Base-by-base conservation (phyloP, 2,888 invertebrate genomes). In the Cenopis cana region DNA sequence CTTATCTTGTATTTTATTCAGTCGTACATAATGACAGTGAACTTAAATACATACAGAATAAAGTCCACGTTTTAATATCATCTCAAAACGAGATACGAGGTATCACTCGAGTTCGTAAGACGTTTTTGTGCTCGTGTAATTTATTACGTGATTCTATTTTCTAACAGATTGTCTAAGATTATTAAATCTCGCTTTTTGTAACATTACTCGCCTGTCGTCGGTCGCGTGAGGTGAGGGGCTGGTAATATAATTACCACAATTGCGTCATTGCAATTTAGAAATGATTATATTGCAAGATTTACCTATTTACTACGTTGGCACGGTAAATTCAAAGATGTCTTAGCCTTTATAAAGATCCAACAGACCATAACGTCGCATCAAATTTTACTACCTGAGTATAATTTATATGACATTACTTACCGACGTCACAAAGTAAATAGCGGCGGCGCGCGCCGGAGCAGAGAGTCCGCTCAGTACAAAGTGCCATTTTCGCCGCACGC, bases 61-160 rank as follows among this genome's bases (percentile, higher is more conserved):
- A n/a, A 54, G 64, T 64, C 52, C 29, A 41, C 0, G 38, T 54
- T 38, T 24, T n/a, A 38, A 52, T n/a, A 20, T n/a, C 14, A 36
- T 8, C 0, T 50, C 29, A 33, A 14, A 17, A 4, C 6, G 5
- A 36, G 4, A 54, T 64, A 20, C 18, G 20, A n/a, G 5, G 29
- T 36, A 36, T 36, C 18, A 20, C 20, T 64, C 14, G n/a, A 38
- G 68, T 74, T 74, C 65, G 72, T 74, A 73, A 74, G 56, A 61
- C 38, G 60, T 74, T 74, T 78, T 79, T 79, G 80, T 79, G 73
- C 73, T 71, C 62, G 18, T 70, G 80, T 81, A 87, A 89, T 89
- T 79, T 80, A 84, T 86, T 90, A 90, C 90, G 90, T 90, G 89
- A 87, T 74, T 76, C 79, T 78, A 84, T 86, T 87, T 82, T 83